phyloP scores from a whole-genome alignment of 2,113 vertebrate genomes.

The Phalacrocorax pelagicus region DNA sequence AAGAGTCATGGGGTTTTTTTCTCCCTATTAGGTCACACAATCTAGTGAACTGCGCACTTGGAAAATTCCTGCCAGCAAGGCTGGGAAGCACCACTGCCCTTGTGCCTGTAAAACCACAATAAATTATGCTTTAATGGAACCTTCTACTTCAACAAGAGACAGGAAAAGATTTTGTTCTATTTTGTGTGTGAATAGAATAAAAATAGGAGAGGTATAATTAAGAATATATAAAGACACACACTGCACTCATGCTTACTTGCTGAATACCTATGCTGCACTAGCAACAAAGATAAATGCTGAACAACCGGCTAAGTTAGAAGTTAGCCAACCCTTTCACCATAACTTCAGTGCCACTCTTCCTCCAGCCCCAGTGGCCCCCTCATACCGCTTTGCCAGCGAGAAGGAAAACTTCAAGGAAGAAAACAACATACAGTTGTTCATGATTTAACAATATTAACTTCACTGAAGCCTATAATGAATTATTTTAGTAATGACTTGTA shows the following conservation, averaged over 20 bases:
- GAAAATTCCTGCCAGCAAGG: constrained; percentile 52
- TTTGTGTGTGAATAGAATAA: background rate
- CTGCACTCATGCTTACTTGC: background rate
- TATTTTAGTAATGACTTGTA: constrained; percentile 26
- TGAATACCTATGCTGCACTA: background rate
- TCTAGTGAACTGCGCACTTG: constrained; percentile 53
- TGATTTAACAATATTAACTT: background rate
- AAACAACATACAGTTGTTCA: background rate
- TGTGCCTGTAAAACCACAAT: constrained; percentile 40
- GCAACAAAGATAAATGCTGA: background rate
- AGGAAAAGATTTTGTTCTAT: background rate
- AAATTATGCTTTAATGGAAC: constrained; percentile 46
- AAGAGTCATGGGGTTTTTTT: constrained; percentile 66
- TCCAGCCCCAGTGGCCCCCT: background rate
- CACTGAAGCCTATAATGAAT: background rate
- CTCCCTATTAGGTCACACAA: constrained; percentile 68
- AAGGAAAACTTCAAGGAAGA: background rate
- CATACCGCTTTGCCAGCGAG: background rate
- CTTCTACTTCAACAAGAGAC: constrained; percentile 4
- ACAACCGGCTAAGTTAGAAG: background rate
- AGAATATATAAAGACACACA: background rate
- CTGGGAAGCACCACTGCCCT: constrained; percentile 49
- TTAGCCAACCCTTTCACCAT: background rate
- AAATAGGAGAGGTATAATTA: background rate
- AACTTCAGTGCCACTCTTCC: background rate